A percentile compares a stretch with the other conserved stretches of the same genome.
Conservation (phyloP, 2,113 vertebrate species). For the human (Homo sapiens) region DNA sequence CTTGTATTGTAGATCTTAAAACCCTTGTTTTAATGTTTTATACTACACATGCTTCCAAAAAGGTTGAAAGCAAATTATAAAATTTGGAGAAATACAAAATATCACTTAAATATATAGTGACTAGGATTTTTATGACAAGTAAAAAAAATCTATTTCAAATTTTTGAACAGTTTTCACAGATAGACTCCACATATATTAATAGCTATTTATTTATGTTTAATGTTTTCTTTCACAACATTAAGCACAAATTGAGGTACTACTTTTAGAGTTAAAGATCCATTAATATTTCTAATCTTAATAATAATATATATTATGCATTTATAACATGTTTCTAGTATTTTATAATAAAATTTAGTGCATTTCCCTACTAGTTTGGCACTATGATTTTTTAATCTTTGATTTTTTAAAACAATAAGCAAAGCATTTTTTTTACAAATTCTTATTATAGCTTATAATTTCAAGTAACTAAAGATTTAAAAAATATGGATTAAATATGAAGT, state of each 20-base stretch:
- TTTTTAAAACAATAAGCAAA: constrained; percentile 17
- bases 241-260: not conserved
- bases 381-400: not conserved
- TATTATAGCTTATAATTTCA: not conserved
- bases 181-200: not conserved
- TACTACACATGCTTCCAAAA: not conserved
- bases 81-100: constrained; percentile 1
- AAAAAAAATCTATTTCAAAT: not conserved
- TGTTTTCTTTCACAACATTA: constrained; percentile 2
- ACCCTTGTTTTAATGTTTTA: not conserved
- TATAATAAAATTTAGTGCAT: constrained; percentile 1
- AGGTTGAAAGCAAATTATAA: not conserved
- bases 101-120: not conserved
- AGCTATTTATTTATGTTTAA: not conserved
- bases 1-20: not conserved
- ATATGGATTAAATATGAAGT: not conserved
- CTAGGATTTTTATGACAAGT: not conserved
- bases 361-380: not conserved
- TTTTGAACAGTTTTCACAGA: not conserved
- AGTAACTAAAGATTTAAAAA: not conserved
- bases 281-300: not conserved
- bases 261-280: not conserved
- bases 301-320: not conserved
- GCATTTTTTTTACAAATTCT: not conserved
- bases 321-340: not conserved